A percentile compares a stretch with the other conserved stretches of the same genome.
phyloP scores from a whole-genome alignment of 1,140 invertebrate species.

The Eciton burchellii region DNA sequence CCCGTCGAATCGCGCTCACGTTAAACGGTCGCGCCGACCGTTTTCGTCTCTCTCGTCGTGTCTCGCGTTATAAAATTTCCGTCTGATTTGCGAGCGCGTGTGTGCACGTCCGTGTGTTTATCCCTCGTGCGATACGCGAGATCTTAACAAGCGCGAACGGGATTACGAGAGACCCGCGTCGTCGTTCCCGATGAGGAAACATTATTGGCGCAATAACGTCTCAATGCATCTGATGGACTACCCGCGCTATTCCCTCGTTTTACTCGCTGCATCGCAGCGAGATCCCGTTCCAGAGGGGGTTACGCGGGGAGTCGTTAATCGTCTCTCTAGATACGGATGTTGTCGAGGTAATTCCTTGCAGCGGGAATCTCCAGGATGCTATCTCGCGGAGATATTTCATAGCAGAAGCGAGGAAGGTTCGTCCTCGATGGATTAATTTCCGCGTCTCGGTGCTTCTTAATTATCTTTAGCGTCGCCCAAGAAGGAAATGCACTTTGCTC shows the following conservation, averaged over 20 bases:
- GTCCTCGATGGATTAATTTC: not conserved
- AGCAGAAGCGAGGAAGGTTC: not conserved
- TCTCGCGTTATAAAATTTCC: slow-evolving; percentile 43
- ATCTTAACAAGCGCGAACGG: slow-evolving; percentile 58
- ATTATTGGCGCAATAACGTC: slow-evolving; percentile 52
- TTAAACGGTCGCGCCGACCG: not conserved
- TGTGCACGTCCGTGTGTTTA: not conserved
- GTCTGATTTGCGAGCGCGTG: not conserved
- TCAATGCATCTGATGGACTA: slow-evolving; percentile 42
- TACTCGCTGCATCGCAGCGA: not conserved
- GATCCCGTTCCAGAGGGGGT: not conserved
- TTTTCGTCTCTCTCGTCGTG: not conserved
- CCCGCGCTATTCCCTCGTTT: slow-evolving; percentile 3
- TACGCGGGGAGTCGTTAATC: not conserved
- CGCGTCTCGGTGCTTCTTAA: not conserved
- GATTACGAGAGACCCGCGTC: slow-evolving; percentile 54
- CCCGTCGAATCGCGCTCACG: not conserved
- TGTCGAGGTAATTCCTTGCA: too few relatives aligned
- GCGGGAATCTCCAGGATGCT: too few relatives aligned
- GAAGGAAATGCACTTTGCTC: not conserved
- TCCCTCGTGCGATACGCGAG: slow-evolving; percentile 34
- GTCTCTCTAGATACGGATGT: too few relatives aligned
- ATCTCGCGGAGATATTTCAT: too few relatives aligned
- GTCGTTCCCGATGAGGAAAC: slow-evolving; percentile 51
- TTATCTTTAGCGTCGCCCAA: not conserved